Base-by-base conservation (phyloP, 2,888 invertebrate genomes). In the Vannuccia rotundouncinata region DNA sequence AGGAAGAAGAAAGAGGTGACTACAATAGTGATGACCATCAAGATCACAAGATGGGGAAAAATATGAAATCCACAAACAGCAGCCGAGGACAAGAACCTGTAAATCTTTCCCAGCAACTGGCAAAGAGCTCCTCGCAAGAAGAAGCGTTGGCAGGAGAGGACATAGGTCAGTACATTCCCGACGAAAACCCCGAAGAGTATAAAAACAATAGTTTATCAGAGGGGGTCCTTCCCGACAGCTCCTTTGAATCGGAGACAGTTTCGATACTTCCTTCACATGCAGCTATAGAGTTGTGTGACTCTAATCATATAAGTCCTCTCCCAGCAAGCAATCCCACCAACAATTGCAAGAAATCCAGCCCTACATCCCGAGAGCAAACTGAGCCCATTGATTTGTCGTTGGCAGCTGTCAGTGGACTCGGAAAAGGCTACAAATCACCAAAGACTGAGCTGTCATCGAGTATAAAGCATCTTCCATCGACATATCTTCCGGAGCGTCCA, bases 361-460 rank as follows among this genome's bases (percentile, higher is more conserved):
- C 66, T 5, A 5, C 5, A 66, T 13, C 66, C 22, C 66, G 10
- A 2, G 66, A 66, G 66, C 66, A 66, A 66, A 66, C 22, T 17
- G 66, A 66, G 66, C 66, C 66, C 66, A 66, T 66, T 66, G 66
- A 66, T 66, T 66, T 66, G 66, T 66, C 66, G 66, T 27, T 66
- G 66, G 22, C 66, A 22, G 66, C 66, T 66, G 66, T 66, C 66
- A 66, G 66, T 66, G 66, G 25, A 22, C 66, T 66, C 66, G 66
- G 66, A 66, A 66, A 22, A 22, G 25, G 66, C 66, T 66, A 66
- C 66, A 66, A 66, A 66, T 66, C 66, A 66, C 22, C 10, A 17
- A 5, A 27, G 10, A 66, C 22, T 5, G 66, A 66, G 25, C 25
- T 66, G 66, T 66, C 66, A 66, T 27, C 22, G 2, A 2, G 22